Percentiles rank a stretch among this genome's conserved stretches.
Evolutionary conservation across 2,797 vertebrate species (phyloP).

Genomic region (Lerista edwardsae): DNA sequence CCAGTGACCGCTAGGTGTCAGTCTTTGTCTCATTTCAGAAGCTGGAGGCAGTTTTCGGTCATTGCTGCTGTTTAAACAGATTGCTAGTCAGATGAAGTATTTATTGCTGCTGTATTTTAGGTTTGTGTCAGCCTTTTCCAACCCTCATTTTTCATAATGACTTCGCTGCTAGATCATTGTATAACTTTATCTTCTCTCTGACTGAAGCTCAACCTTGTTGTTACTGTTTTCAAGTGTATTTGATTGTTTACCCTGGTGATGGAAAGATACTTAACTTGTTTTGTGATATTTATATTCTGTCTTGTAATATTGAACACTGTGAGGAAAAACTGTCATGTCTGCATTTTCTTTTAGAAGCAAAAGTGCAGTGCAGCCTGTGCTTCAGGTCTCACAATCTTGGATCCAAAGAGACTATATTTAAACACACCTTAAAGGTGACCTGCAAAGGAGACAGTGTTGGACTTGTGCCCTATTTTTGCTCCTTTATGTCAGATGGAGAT

Average conservation of each 20-base stretch:
- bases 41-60: conserved; percentile 67
- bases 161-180: conserved; percentile 69
- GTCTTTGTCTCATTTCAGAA: conserved; percentile 59
- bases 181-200: conserved; percentile 74
- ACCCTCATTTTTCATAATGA: conserved; percentile 75
- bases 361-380: conserved; percentile 55
- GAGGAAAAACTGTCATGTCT: conserved; percentile 70
- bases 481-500: conserved; percentile 47
- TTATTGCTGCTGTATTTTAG: conserved; percentile 78
- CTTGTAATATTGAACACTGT: conserved; percentile 68
- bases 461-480: conserved; percentile 53
- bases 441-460: conserved; percentile 48
- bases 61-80: conserved; percentile 72
- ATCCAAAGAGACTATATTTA: conserved; percentile 60
- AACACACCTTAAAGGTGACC: conserved; percentile 70
- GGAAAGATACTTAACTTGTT: conserved; percentile 74
- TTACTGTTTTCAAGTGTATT: conserved; percentile 72
- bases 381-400: conserved; percentile 57
- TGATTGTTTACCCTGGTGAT: conserved; percentile 73
- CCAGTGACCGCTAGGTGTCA: conserved; percentile 77
- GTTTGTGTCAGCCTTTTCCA: conserved; percentile 75
- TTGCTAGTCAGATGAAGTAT: conserved; percentile 75
- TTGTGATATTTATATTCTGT: conserved; percentile 74
- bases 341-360: conserved; percentile 64
- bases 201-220: conserved; percentile 66